Conservation (phyloP, 1,140 invertebrate species). For the Elysia chlorotica region DNA sequence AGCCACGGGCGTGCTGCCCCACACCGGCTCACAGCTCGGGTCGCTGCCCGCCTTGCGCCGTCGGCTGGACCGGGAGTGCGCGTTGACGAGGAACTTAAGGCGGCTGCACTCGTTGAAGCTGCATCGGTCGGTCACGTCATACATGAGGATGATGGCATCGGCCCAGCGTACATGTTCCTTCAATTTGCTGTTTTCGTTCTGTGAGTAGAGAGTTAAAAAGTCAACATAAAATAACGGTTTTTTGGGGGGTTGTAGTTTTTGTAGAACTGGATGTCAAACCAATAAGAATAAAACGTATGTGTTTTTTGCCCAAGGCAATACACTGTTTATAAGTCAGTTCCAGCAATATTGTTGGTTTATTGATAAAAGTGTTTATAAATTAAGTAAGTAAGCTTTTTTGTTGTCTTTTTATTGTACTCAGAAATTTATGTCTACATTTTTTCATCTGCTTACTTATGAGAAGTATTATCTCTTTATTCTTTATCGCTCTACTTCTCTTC, state of each 20-base stretch:
- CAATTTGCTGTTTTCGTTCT: slow-evolving; percentile 76
- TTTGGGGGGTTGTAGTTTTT: not conserved
- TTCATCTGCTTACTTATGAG: no score
- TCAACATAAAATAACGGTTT: not conserved
- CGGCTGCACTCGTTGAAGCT: slow-evolving; percentile 84
- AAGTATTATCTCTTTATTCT: no score
- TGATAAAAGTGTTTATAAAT: not conserved
- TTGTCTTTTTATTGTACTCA: no score
- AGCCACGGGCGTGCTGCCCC: slow-evolving; percentile 70
- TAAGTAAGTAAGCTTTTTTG: no score
- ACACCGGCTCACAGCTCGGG: slow-evolving; percentile 59
- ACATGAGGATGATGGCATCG: slow-evolving; percentile 85
- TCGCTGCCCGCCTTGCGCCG: slow-evolving; percentile 53
- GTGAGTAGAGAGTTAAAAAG: not conserved
- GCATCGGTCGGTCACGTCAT: slow-evolving; percentile 85
- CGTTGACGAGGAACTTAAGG: slow-evolving; percentile 80
- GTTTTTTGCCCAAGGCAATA: not conserved
- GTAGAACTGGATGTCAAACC: not conserved
- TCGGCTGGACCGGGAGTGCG: slow-evolving; percentile 71
- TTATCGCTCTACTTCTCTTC: no score
- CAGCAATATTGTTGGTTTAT: not conserved
- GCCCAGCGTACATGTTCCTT: slow-evolving; percentile 85
- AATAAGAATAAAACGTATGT: not conserved
- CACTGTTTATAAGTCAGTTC: not conserved
- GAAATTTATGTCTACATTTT: no score